These are phyloP conservation scores for Isoperla grammatica DNA, from an alignment of 2,888 invertebrate genomes.

Conservation along the genomic window DNA sequence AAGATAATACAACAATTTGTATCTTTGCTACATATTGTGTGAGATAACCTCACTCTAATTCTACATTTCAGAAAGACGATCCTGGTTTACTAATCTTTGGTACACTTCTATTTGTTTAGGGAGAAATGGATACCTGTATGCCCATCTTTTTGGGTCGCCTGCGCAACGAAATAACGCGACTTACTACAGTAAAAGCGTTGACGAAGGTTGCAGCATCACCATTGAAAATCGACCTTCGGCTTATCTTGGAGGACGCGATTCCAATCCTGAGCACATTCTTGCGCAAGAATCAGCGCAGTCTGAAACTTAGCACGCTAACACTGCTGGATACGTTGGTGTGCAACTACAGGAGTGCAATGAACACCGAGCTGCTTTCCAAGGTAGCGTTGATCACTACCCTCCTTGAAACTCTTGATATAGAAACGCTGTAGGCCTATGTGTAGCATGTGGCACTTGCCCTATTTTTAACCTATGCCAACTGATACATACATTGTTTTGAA, in stretches of 20 bases:
- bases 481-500: no score
- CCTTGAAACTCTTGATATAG: not conserved
- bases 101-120: slow-evolving; percentile 43
- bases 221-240: slow-evolving; percentile 72
- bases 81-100: no score
- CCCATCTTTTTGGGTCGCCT: slow-evolving; percentile 94
- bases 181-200: slow-evolving; percentile 93
- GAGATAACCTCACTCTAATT: no score
- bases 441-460: not conserved
- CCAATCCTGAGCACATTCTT: slow-evolving; percentile 91
- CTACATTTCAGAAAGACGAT: no score
- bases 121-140: slow-evolving; percentile 76
- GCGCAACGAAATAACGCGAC: slow-evolving; percentile 93
- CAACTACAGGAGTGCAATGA: slow-evolving; percentile 70
- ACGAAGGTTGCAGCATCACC: slow-evolving; percentile 92
- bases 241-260: slow-evolving; percentile 81
- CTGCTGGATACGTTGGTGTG: slow-evolving; percentile 85
- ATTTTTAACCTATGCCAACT: not conserved
- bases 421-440: not conserved
- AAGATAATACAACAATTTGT: no score
- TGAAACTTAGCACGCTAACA: slow-evolving; percentile 85
- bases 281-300: slow-evolving; percentile 91
- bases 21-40: no score
- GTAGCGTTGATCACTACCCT: slow-evolving; percentile 40
- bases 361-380: slow-evolving; percentile 66